Evolutionary conservation across 2,797 vertebrate species (phyloP).

Genomic region (Phataginus tricuspis): DNA sequence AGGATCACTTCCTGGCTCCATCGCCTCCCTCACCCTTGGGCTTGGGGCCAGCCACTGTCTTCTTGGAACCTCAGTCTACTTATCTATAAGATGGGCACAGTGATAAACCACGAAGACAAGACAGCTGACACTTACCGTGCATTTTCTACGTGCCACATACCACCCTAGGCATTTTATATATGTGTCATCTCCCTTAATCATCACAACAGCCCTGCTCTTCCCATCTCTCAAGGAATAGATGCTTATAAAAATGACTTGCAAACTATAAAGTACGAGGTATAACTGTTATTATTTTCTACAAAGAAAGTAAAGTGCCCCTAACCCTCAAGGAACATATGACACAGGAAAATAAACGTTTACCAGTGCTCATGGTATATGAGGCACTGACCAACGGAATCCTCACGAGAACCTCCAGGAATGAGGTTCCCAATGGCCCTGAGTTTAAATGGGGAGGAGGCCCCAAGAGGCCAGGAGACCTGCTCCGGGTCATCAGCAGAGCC

Average conservation of each 20-base stretch:
- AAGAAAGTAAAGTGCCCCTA: neutral
- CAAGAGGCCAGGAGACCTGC: accelerated
- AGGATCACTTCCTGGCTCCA: neutral
- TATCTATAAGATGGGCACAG: neutral
- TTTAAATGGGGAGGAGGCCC: neutral
- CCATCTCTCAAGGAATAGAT: neutral
- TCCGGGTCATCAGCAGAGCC: neutral
- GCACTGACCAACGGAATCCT: neutral
- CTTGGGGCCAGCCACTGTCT: neutral
- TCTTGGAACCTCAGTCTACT: neutral
- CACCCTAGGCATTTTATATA: accelerated
- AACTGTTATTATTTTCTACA: neutral
- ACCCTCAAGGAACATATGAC: neutral
- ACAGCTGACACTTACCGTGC: too few species aligned
- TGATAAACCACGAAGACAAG: neutral
- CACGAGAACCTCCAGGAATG: neutral
- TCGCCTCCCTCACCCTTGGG: neutral
- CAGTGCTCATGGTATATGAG: accelerated
- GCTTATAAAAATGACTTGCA: neutral
- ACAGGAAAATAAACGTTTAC: neutral
- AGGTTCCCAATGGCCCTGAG: neutral
- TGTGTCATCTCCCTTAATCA: too few species aligned
- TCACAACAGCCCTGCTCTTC: neutral
- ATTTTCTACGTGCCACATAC: neutral
- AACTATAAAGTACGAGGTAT: neutral